Evolutionary conservation across 2,797 vertebrate genomes (phyloP), one percentile per base, ranked within the genome.

Genomic region (Echeneis naucrates): DNA sequence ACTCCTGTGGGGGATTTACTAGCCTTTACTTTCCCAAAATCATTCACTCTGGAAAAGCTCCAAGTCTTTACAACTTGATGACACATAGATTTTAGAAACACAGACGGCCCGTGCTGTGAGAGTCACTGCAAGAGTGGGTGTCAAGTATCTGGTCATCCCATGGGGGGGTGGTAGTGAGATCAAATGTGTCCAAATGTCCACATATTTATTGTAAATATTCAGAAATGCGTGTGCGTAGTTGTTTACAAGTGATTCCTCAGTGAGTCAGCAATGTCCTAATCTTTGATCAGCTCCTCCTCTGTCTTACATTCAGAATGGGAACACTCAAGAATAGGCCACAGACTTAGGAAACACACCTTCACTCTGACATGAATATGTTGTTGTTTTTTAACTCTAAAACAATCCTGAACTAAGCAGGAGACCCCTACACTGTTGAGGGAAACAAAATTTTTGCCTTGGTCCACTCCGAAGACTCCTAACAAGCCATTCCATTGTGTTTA

Each of bases 401-500:
- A 60, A 80, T 78, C 27, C 60, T 67, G 65, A n/a, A 38, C 61
- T 38, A 48, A 72, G 66, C 9, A 5, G 59, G 64, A 81, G 78
- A 83, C 87, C 85, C 81, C 60, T 62, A 61, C 78, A 23, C 68
- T 68, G 62, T 68, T 57, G 77, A 68, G 53, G 80, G 66, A 89
- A 86, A 82, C 75, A 47, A 48, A 61, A 72, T 81, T 89, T n/a
- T 90, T 62, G 62, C 89, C 61, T 70, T 85, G 78, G 88, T 91
- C 89, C 87, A 87, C 84, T 91, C 86, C 87, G 87, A 86, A 81
- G 85, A 67, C 82, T 12, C 76, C 80, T 72, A 86, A 91, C 84
- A 92, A 94, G 90, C 81, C 89, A 90, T 93, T 94, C 90, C 92
- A 92, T 94, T 94, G 89, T 86, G 84, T 90, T 91, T 92, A 92